Evolutionary conservation across 2,888 invertebrate genomes (phyloP), one percentile per base, ranked within the genome.

Genomic region (Lypha dubia): DNA sequence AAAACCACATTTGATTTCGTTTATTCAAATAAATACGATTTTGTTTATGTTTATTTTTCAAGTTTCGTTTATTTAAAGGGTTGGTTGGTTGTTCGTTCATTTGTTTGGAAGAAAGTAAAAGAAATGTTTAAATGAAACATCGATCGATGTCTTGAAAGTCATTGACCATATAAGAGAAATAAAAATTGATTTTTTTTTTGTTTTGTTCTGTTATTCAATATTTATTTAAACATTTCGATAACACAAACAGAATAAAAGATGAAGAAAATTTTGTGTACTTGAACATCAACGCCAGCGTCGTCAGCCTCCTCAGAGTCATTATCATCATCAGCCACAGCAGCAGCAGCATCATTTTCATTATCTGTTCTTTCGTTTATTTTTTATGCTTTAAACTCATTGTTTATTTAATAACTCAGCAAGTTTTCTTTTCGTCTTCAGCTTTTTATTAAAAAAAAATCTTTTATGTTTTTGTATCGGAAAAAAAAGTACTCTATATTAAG

Each of bases 211-310:
- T 28, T 53, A 9, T 41, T 51, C 51, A 60, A 63, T 84, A 81
- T 81, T 81, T 81, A 58, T 79, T 79, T 74, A 77, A 81, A 77
- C 84, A 77, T 77, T 84, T 79, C 68, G 76, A 81, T 74, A 81
- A 70, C 51, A 70, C 51, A 79, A 71, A 76, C 65, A 62, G 35
- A 51, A 44, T 46, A 24, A 71, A 56, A 70, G 51, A 70, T 75
- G 63, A 65, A 71, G 63, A 65, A 71, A 49, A 79, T 38, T 38
- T 28, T 58, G 35, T 79, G 35, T 63, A 70, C 49, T 81, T 46
- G 28, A 76, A 70, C 75, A 70, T 68, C 68, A 13, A 62, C 58
- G 41, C 24, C 49, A 13, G 20, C 44, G 44, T 13, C n/a, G n/a
- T n/a, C n/a, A n/a, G n/a, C n/a, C n/a, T n/a, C n/a, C n/a, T n/a